A percentile compares a stretch with the other conserved stretches of the same genome.
Conservation (phyloP, 2,797 vertebrate genomes). For the Aselliscus stoliczkanus region DNA sequence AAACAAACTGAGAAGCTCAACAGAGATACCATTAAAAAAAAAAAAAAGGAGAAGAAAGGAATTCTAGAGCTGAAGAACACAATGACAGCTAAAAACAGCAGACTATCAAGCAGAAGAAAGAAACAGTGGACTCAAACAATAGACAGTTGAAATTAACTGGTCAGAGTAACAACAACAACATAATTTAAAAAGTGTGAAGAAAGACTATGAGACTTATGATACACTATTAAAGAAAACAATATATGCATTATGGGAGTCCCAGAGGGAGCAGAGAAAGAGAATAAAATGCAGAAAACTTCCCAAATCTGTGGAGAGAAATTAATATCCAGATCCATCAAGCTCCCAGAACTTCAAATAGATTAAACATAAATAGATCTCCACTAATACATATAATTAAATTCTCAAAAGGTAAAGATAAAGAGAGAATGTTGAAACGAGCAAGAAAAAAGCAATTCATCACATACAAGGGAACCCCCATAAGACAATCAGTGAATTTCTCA, state of each 20-base stretch:
- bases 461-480: neutral
- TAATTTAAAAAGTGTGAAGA: neutral
- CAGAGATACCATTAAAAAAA: neutral
- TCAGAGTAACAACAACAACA: neutral
- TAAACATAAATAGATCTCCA: neutral
- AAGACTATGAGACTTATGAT: neutral
- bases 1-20: neutral
- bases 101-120: neutral
- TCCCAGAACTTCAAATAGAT: neutral
- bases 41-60: no score
- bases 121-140: neutral
- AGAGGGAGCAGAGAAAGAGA: neutral
- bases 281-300: neutral
- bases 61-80: neutral
- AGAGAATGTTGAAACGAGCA: neutral
- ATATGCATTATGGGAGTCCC: neutral
- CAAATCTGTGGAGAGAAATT: neutral
- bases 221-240: neutral
- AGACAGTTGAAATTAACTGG: neutral
- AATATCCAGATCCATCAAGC: neutral
- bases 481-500: neutral
- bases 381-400: neutral
- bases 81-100: neutral
- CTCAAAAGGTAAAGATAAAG: neutral
- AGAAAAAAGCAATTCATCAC: neutral